Conservation (phyloP, 1,140 invertebrate species). For the Drosophila equinoxialis region DNA sequence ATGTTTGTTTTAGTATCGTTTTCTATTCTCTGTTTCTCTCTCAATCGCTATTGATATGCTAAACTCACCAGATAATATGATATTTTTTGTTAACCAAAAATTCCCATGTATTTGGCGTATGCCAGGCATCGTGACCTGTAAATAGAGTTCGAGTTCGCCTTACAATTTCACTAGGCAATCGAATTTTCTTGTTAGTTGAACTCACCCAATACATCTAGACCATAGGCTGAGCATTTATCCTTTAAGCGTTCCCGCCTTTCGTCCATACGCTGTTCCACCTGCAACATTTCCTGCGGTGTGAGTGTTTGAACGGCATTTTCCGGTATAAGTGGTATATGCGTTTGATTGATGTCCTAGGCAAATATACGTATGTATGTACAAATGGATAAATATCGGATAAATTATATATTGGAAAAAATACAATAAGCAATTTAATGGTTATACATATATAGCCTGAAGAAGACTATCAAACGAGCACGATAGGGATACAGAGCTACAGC, state of each 20-base stretch:
- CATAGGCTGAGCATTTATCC: slow-evolving; percentile 84
- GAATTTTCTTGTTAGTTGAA: neutral
- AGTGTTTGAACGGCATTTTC: slow-evolving; percentile 78
- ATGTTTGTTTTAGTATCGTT: no score
- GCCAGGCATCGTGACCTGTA: slow-evolving; percentile 86
- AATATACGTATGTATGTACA: slow-evolving; percentile 14
- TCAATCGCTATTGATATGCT: no score
- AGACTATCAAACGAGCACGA: slow-evolving; percentile 1
- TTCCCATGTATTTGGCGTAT: slow-evolving; percentile 91
- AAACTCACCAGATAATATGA: slow-evolving; percentile 87
- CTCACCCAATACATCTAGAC: slow-evolving; percentile 84
- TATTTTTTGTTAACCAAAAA: slow-evolving; percentile 91
- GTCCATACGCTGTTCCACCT: slow-evolving; percentile 84
- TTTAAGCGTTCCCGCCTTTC: slow-evolving; percentile 84
- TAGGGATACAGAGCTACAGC: slow-evolving; percentile 1
- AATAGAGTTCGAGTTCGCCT: slow-evolving; percentile 31
- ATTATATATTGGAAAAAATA: slow-evolving; percentile 17
- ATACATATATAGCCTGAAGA: neutral
- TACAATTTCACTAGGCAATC: slow-evolving; percentile 13
- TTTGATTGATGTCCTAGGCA: slow-evolving; percentile 79
- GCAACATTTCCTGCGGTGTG: slow-evolving; percentile 76
- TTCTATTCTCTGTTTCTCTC: neutral
- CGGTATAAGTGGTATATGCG: slow-evolving; percentile 72
- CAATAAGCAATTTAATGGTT: slow-evolving; percentile 13
- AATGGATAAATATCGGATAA: no score